Base-by-base conservation (phyloP, 2,797 vertebrate species). In the Tangara arthus region DNA sequence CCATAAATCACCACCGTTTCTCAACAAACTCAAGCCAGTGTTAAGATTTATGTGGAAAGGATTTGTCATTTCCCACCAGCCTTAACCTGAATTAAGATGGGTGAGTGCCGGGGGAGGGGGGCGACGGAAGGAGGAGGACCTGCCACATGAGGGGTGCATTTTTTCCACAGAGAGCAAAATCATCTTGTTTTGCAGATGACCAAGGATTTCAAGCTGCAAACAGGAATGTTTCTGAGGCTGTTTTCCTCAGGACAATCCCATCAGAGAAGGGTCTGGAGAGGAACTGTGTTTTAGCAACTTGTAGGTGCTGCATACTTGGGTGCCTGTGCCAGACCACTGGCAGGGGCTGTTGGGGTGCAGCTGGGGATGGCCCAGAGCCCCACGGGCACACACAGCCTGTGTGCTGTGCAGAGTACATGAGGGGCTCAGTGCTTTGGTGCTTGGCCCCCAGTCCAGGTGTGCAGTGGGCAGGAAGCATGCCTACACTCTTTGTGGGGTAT, bases 51-150 rank as follows among this genome's bases (percentile, higher is more conserved):
- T 83, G 87, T 82, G 94, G 72, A 93, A 91, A 97, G 94, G 96
- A 97, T 97, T 97, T 97, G 90, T 97, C 87, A 89, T 97, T 97
- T 97, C 96, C 97, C 97, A 97, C 92, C 95, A 94, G 89, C 91
- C 72, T 97, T 94, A 96, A 93, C 94, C 89, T 81, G 95, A 92
- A 87, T 78, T 63, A 60, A 47, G 69, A 79, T 3, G 76, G 37
- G 76, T 66, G 76, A 65, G 66, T 75, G 78, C 80, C 3, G 41
- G 44, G 64, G 32, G 20, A 20, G 5, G 65, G 32, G 28, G 21
- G 53, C 0, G 2, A 32, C 53, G 53, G 30, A 68, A 37, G 47
- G 86, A 37, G 57, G 44, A 78, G 80, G 57, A 91, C 23, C n/a
- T 44, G 68, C 21, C 34, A 23, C 50, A 49, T 0, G 2, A 77